Base-by-base conservation (phyloP, 2,113 vertebrate genomes). In the Opisthocomus hoazin region DNA sequence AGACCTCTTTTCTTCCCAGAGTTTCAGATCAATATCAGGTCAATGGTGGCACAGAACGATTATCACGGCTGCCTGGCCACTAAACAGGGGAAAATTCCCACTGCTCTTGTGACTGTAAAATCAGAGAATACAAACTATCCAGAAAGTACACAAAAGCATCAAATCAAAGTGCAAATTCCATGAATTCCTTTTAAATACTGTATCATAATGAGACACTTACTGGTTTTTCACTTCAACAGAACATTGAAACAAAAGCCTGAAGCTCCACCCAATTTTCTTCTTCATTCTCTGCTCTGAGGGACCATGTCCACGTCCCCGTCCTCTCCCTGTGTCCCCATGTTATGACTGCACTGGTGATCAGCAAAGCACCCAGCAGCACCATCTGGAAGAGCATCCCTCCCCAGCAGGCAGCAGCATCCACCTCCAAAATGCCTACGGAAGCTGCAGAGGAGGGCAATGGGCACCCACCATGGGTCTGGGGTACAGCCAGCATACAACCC, bases 221-320 rank as follows among this genome's bases (percentile, higher is more conserved):
- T 29, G 4, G 10, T 11, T 78, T 58, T 71, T 48, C 12, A 15
- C 83, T 81, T 73, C 39, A 79, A 29, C 30, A 34, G 82, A 34
- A 64, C 4, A 39, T 5, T 24, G 60, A 27, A 58, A 60, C 41
- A 61, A 85, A 91, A 61, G 1, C 27, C 53, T 27, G 9, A 20
- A 4, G 6, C 82, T 58, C 37, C 56, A 45, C 7, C 2, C 9
- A 20, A 1, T 69, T 83, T 87, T 65, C 22, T 36, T 70, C 68
- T 64, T 17, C 29, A 6, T 8, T 63, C 21, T 36, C 20, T 63
- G 58, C 45, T 45, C 22, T 60, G 24, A 23, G 36, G 19, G n/a
- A 58, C 37, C 34, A 2, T 0, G 2, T 7, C 4, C 1, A 0
- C 2, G 15, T 58, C 61, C 57, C 41, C 29, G n/a, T 34, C 57